These are phyloP conservation scores for Mastacembelus armatus DNA, from an alignment of 2,797 vertebrate species.

Conservation along the genomic window DNA sequence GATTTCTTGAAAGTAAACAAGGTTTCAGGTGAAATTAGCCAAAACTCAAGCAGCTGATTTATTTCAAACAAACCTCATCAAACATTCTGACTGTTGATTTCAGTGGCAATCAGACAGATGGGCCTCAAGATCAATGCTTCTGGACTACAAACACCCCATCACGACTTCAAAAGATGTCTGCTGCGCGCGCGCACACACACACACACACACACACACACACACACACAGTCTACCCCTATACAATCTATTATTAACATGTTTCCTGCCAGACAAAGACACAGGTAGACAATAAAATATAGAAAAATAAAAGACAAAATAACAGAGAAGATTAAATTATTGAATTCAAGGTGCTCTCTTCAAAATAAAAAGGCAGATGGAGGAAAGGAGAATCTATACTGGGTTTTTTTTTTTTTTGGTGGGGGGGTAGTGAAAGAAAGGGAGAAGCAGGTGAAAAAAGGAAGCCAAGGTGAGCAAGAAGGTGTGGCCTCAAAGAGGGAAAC, in stretches of 20 bases:
- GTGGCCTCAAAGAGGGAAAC: slow-evolving; percentile 53
- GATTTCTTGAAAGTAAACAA: slow-evolving; percentile 29
- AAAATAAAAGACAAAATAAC: slow-evolving; percentile 64
- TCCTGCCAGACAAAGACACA: slow-evolving; percentile 77
- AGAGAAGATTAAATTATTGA: slow-evolving; percentile 82
- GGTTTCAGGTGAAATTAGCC: slow-evolving; percentile 19
- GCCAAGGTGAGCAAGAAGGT: slow-evolving; percentile 39
- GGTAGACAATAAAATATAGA: slow-evolving; percentile 72
- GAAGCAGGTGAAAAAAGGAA: slow-evolving; percentile 69
- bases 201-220: slow-evolving; percentile 33
- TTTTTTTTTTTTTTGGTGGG: slow-evolving; percentile 34
- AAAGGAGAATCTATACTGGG: slow-evolving; percentile 59
- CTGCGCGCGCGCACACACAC: slow-evolving; percentile 17
- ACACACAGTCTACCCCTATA: slow-evolving; percentile 52
- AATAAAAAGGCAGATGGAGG: slow-evolving; percentile 40
- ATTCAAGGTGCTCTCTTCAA: slow-evolving; percentile 54
- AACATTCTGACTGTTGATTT: slow-evolving; percentile 46
- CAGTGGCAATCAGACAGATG: slow-evolving; percentile 38
- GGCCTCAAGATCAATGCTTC: slow-evolving; percentile 42
- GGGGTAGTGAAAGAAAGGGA: slow-evolving; percentile 13
- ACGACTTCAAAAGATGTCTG: slow-evolving; percentile 48
- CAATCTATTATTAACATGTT: slow-evolving; percentile 83
- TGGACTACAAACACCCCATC: slow-evolving; percentile 52
- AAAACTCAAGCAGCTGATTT: slow-evolving; percentile 6
- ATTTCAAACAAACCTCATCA: slow-evolving; percentile 39